A percentile compares a stretch with the other conserved stretches of the same genome.
phyloP scores from a whole-genome alignment of 2,797 vertebrate species.

The Rhincodon typus region DNA sequence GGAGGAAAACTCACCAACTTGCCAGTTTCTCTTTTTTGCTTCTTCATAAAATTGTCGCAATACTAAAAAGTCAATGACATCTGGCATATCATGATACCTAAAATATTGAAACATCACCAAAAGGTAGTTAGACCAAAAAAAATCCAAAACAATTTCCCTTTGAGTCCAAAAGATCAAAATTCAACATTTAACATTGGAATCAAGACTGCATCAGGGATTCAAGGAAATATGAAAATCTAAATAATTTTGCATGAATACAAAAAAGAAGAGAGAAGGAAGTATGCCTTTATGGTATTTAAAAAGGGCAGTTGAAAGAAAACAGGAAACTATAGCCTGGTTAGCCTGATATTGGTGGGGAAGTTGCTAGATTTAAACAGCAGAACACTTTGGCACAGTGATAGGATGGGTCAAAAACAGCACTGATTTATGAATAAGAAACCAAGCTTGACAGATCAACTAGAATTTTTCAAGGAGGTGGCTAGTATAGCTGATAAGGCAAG shows the following conservation, averaged over 20 bases:
- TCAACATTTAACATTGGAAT: neutral
- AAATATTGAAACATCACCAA: constrained; percentile 38
- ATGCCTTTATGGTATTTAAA: neutral
- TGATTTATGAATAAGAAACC: too few species aligned
- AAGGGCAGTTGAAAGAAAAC: too few species aligned
- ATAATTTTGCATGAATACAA: neutral
- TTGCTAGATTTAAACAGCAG: too few species aligned
- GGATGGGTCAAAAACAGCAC: too few species aligned
- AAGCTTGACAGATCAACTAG: too few species aligned
- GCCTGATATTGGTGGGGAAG: too few species aligned
- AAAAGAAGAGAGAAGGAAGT: neutral
- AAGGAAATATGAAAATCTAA: neutral
- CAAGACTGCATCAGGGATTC: too few species aligned
- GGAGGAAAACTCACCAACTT: constrained; percentile 66
- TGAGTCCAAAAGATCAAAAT: neutral
- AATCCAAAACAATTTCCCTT: neutral
- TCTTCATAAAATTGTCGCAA: constrained; percentile 95
- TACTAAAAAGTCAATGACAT: constrained; percentile 97
- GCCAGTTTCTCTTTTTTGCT: constrained; percentile 94
- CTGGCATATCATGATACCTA: constrained; percentile 99
- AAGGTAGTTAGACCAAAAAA: neutral
- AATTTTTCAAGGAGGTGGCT: too few species aligned
- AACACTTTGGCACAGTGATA: too few species aligned
- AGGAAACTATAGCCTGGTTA: too few species aligned
- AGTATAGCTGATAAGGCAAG: too few species aligned